Percentiles rank a stretch among this genome's conserved stretches.
Evolutionary conservation across 2,888 invertebrate genomes (phyloP).

Genomic region (Nomada ferruginata): DNA sequence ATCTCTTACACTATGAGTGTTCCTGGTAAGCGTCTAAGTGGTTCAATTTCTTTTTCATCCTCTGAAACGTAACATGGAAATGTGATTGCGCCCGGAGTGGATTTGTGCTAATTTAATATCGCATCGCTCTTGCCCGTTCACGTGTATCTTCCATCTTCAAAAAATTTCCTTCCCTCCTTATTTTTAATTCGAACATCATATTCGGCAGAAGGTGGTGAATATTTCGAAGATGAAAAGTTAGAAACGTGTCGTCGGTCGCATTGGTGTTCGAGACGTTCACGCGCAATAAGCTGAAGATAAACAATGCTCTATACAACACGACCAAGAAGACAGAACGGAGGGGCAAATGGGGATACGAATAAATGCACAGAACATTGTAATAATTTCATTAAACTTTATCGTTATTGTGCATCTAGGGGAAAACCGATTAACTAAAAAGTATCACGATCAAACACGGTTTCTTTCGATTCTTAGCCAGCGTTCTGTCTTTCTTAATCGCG

Average conservation of each 20-base stretch:
- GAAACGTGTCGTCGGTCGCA: background rate
- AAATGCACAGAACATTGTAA: background rate
- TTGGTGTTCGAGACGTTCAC: slow-evolving; percentile 29
- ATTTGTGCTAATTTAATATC: slow-evolving; percentile 45
- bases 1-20: slow-evolving; percentile 71
- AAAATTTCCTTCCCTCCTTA: background rate
- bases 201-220: background rate
- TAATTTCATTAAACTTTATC: background rate
- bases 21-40: slow-evolving; percentile 68
- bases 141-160: background rate
- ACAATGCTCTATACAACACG: background rate
- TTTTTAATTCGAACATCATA: background rate
- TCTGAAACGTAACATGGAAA: slow-evolving; percentile 55
- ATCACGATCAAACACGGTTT: background rate
- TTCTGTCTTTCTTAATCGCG: background rate
- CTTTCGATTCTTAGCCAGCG: background rate
- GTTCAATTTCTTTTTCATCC: slow-evolving; percentile 62
- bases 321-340: background rate
- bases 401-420: background rate
- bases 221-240: slow-evolving; percentile 14
- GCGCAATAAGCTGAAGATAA: background rate
- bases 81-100: slow-evolving; percentile 42
- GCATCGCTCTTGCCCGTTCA: slow-evolving; percentile 14
- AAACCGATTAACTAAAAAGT: background rate
- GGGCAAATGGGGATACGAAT: background rate